phyloP scores from a whole-genome alignment of 2,113 vertebrate species.

The Amphiprion ocellaris region DNA sequence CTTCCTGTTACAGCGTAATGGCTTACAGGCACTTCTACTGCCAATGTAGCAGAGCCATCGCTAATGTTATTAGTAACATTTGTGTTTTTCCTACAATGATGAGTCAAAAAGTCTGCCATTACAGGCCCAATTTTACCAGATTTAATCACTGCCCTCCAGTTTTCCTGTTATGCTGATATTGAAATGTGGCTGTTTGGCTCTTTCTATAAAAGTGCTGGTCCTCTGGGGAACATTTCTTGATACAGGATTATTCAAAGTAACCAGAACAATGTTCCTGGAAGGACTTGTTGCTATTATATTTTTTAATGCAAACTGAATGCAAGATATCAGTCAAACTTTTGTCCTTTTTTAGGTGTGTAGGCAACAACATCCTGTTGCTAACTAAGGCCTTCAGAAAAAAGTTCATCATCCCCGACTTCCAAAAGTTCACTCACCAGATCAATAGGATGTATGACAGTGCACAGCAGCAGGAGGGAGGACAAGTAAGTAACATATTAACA shows the following conservation, averaged over 20 bases:
- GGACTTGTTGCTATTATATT: background rate
- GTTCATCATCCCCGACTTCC: constrained; percentile 92
- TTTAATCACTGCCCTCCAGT: too few relatives aligned
- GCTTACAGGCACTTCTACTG: background rate
- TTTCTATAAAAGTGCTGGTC: background rate
- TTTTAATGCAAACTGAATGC: background rate
- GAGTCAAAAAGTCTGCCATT: too few relatives aligned
- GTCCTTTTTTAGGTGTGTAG: constrained; percentile 84
- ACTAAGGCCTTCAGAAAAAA: constrained; percentile 91
- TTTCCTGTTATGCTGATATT: background rate
- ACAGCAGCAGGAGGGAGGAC: constrained; percentile 83
- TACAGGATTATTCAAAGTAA: background rate
- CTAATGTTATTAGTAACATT: background rate
- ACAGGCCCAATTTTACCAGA: too few relatives aligned
- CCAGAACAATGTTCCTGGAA: background rate
- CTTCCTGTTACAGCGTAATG: background rate
- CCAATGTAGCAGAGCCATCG: background rate
- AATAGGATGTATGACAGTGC: constrained; percentile 85
- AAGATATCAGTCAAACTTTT: background rate
- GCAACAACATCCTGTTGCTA: constrained; percentile 90
- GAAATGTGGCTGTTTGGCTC: background rate
- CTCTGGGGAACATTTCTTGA: background rate
- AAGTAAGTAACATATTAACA: constrained; percentile 75
- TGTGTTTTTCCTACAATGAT: too few relatives aligned
- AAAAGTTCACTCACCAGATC: constrained; percentile 86